A percentile compares a stretch with the other conserved stretches of the same genome.
Conservation (phyloP, 2,113 vertebrate genomes). For the Melanotaenia duboulayi region DNA sequence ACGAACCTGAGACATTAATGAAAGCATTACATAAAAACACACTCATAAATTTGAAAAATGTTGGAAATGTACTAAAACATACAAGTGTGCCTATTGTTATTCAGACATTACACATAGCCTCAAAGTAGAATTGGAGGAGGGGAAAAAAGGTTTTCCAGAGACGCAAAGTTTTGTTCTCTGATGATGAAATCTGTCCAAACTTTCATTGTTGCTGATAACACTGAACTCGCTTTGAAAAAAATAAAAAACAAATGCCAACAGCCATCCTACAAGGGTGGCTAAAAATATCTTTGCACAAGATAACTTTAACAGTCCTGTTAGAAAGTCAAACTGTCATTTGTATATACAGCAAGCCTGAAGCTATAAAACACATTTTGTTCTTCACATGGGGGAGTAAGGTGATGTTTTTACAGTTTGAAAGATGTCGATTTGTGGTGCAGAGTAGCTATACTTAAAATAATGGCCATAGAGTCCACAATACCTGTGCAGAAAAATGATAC, state of each 20-base stretch:
- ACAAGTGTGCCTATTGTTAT: background rate
- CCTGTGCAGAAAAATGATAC: no score
- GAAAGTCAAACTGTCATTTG: slow-evolving; percentile 15
- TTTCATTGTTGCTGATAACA: background rate
- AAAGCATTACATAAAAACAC: background rate
- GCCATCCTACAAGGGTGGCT: background rate
- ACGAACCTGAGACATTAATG: background rate
- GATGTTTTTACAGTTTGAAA: no score
- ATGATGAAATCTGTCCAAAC: background rate
- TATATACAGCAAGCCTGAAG: slow-evolving; percentile 1
- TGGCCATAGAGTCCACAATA: no score
- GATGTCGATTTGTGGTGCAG: no score
- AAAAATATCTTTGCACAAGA: slow-evolving; percentile 12
- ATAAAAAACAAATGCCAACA: background rate
- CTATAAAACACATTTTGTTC: slow-evolving; percentile 8
- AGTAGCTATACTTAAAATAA: no score
- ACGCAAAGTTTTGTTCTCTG: background rate
- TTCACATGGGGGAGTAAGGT: background rate
- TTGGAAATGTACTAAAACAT: background rate
- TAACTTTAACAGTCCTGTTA: background rate
- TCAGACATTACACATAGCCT: background rate
- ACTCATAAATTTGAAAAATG: background rate
- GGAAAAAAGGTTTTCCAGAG: background rate
- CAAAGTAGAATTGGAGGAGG: background rate
- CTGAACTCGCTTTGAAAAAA: background rate